Percentiles rank a stretch among this genome's conserved stretches.
These are phyloP conservation scores for Ylistrum balloti DNA, from an alignment of 1,140 invertebrate species.

Conservation along the genomic window DNA sequence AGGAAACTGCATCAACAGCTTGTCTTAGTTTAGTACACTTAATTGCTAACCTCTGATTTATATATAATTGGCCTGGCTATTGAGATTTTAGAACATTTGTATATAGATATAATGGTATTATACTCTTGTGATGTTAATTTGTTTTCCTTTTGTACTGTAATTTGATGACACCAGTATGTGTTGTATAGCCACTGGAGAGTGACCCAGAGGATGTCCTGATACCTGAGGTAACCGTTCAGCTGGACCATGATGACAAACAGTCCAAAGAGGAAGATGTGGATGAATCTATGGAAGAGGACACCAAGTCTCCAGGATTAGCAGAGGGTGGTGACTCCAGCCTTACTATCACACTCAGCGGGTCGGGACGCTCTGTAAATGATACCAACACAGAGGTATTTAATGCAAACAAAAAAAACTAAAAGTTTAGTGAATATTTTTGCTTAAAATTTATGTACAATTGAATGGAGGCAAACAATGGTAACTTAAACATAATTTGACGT, in stretches of 20 bases:
- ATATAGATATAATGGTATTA: no score
- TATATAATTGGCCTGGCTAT: no score
- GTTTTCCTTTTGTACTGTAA: neutral
- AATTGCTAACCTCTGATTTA: no score
- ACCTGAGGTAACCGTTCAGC: neutral
- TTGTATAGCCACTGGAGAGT: neutral
- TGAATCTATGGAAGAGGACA: neutral
- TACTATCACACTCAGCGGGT: neutral
- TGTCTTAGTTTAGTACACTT: no score
- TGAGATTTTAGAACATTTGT: no score
- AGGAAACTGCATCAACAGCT: no score
- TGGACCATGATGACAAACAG: neutral
- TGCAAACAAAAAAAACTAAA: no score
- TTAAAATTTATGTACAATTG: neutral
- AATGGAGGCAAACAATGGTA: neutral
- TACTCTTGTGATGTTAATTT: no score
- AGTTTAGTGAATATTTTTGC: no score
- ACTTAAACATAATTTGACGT: neutral
- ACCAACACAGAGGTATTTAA: neutral
- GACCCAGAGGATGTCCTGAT: conserved; percentile 37
- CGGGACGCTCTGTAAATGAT: neutral
- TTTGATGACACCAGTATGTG: neutral
- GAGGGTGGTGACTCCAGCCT: conserved; percentile 11
- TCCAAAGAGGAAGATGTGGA: neutral
- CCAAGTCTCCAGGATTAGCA: neutral